Base-by-base conservation (phyloP, 2,888 invertebrate genomes). In the Aphrophora alni region DNA sequence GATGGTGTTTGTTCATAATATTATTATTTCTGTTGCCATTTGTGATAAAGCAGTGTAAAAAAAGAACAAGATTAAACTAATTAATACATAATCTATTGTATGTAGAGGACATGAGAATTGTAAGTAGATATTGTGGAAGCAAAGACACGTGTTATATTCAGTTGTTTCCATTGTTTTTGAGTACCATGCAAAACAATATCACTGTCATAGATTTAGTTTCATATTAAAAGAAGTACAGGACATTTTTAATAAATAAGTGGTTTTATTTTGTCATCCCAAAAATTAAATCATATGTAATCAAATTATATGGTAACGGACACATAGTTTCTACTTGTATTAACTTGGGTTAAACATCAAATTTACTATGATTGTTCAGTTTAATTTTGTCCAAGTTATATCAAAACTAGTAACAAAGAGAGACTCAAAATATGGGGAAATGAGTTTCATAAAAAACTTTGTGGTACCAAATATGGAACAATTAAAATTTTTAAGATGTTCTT, bases 151-250 rank as follows among this genome's bases (percentile, higher is more conserved):
- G 21, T 59, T 59, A 59, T 59, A n/a, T 59, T 59, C 21, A 21
- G n/a, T 59, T 59, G 59, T 59, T 21, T 59, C 21, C 26, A 38
- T 74, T 79, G 14, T 74, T 71, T 74, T 74, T 1, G 21, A 78
- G 69, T 79, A 74, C 74, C 74, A 79, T 51, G 78, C 78, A 73
- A 68, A 72, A 33, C 12, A 69, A 73, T 74, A 74, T 79, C 78
- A 68, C 74, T 82, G 82, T 82, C 80, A 82, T 82, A 82, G 80
- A 72, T 79, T 82, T 82, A 82, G 82, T 82, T 82, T 82, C 77
- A 71, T 82, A 80, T 80, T 80, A 71, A 80, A 80, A 79, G 44
- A 75, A 80, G 80, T 80, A 79, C 78, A 79, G 78, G 78, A 73
- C 78, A 72, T 82, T 82, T 80, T 82, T 79, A 79, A 79, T 75